These are phyloP conservation scores for Dioctria rufipes DNA, from an alignment of 2,888 invertebrate species.

Conservation along the genomic window DNA sequence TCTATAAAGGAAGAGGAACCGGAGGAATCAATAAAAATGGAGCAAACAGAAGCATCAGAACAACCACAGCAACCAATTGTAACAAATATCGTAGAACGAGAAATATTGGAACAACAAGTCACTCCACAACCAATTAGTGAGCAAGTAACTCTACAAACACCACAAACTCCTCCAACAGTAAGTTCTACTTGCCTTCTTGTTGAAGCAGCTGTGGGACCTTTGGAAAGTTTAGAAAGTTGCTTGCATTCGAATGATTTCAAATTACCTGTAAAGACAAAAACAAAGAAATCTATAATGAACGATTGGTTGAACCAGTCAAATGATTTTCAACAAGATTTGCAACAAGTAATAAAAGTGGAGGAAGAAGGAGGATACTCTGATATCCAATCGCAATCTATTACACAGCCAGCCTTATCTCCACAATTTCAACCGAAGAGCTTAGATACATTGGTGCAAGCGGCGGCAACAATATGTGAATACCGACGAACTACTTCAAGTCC, in stretches of 20 bases:
- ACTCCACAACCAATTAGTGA: constrained; percentile 14
- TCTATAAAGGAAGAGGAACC: constrained; percentile 37
- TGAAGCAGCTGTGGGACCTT: constrained; percentile 87
- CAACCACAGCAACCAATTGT: no score
- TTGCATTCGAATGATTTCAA: constrained; percentile 78
- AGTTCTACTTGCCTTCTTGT: constrained; percentile 87
- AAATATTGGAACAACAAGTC: constrained; percentile 49
- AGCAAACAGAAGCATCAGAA: constrained; percentile 56
- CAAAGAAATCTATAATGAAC: constrained; percentile 91
- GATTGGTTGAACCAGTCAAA: constrained; percentile 88
- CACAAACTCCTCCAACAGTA: constrained; percentile 68
- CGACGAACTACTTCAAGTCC: constrained; percentile 56
- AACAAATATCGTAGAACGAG: no score
- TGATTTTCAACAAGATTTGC: constrained; percentile 57
- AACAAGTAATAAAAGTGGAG: constrained; percentile 22
- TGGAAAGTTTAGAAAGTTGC: constrained; percentile 71
- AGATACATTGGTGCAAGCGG: constrained; percentile 78
- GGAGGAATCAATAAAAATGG: constrained; percentile 48
- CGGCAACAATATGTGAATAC: constrained; percentile 69
- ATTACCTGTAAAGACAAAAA: constrained; percentile 82
- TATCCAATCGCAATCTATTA: not conserved
- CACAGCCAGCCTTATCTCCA: constrained; percentile 25
- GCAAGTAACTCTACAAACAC: constrained; percentile 63
- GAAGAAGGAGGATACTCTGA: constrained; percentile 28
- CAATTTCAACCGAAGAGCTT: constrained; percentile 68